phyloP scores from a whole-genome alignment of 2,797 vertebrate genomes.

The Danio albolineatus region DNA sequence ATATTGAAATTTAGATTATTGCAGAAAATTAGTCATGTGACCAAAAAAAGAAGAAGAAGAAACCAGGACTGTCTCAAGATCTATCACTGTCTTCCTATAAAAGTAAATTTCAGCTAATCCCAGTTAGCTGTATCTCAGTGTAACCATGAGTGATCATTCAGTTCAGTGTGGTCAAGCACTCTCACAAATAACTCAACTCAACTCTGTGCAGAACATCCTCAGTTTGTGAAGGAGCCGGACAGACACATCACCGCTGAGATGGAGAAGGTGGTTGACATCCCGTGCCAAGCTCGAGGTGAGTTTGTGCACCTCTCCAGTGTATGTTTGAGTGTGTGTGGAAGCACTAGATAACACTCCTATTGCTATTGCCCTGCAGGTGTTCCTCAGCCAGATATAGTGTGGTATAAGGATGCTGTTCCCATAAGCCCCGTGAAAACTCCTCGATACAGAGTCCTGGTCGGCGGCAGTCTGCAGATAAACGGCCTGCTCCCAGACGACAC shows the following conservation, averaged over 20 bases:
- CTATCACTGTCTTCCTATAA: no score
- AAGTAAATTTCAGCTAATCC: no score
- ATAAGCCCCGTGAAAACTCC: conserved; percentile 86
- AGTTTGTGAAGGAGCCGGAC: conserved; percentile 92
- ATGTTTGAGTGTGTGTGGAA: conserved; percentile 30
- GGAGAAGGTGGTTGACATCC: conserved; percentile 97
- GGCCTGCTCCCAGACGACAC: conserved; percentile 93
- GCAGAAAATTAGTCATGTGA: no score
- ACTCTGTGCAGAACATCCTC: conserved; percentile 83
- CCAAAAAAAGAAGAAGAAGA: no score
- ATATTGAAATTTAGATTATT: no score
- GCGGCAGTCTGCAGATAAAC: conserved; percentile 93
- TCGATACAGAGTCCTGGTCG: conserved; percentile 86
- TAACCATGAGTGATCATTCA: background rate
- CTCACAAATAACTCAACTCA: background rate
- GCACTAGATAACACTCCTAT: conserved; percentile 38
- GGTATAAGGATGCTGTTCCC: conserved; percentile 93
- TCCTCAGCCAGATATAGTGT: conserved; percentile 88
- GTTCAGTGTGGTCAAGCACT: background rate
- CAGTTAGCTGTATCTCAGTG: no score
- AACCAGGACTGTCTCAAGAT: no score
- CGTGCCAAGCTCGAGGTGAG: conserved; percentile 90
- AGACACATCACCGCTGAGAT: conserved; percentile 95
- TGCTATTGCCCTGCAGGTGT: conserved; percentile 78
- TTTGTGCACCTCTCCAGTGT: background rate